Percentiles rank a stretch among this genome's conserved stretches.
Conservation (phyloP, 2,888 invertebrate species). For the Notocelia uddmanniana region DNA sequence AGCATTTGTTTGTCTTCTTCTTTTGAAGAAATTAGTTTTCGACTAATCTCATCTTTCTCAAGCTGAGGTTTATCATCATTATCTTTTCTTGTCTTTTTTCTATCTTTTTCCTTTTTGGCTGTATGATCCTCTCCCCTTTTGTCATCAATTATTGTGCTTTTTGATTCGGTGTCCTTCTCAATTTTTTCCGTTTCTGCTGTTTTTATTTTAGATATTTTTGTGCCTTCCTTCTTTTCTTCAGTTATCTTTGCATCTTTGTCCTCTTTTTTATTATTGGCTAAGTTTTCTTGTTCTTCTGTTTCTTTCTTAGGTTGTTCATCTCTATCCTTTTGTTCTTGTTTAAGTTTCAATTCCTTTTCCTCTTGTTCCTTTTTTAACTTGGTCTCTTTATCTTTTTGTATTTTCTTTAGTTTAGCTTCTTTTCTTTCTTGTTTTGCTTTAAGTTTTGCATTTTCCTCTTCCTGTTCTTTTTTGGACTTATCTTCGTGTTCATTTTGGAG, state of each 20-base stretch:
- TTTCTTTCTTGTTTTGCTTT: conserved; percentile 42
- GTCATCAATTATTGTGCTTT: conserved; percentile 16
- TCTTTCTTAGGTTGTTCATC: conserved; percentile 36
- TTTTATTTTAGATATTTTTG: conserved; percentile 3
- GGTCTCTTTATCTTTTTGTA: conserved; percentile 46
- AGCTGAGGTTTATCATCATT: conserved; percentile 13
- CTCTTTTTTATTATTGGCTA: conserved; percentile 5
- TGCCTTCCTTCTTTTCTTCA: conserved; percentile 24
- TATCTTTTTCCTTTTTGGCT: conserved; percentile 37
- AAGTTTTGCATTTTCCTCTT: conserved; percentile 29
- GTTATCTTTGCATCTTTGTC: conserved; percentile 12
- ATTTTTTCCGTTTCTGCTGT: conserved; percentile 44
- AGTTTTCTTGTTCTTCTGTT: conserved; percentile 20
- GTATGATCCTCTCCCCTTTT: conserved; percentile 17
- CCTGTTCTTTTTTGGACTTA: conserved; percentile 3
- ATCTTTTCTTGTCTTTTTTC: conserved; percentile 29
- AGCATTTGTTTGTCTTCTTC: conserved; percentile 12
- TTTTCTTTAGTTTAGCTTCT: conserved; percentile 44
- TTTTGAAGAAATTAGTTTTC: conserved; percentile 13
- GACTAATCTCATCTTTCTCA: conserved; percentile 42
- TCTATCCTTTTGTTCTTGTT: conserved; percentile 13
- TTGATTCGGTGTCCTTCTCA: conserved; percentile 27
- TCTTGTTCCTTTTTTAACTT: neutral
- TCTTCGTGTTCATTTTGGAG: conserved; percentile 20
- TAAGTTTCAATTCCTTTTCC: neutral